A percentile compares a stretch with the other conserved stretches of the same genome.
Conservation (phyloP, 2,888 invertebrate species). For the Drosophila paranaensis region DNA sequence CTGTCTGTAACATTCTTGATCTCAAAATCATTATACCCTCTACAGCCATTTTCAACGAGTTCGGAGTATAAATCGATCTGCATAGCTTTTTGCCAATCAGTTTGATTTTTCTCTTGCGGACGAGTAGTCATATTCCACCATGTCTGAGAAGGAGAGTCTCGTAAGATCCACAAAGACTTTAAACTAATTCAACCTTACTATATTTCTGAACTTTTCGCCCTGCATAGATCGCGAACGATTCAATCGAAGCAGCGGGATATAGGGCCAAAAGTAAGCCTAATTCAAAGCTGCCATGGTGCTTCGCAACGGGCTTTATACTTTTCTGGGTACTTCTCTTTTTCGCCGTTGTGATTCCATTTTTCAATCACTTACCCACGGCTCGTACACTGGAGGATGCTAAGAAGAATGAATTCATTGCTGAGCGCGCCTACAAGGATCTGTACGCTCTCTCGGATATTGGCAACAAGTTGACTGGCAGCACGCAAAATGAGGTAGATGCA, state of each 20-base stretch:
- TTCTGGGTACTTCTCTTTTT: constrained; percentile 70
- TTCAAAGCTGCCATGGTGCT: constrained; percentile 63
- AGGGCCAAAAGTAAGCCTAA: neutral
- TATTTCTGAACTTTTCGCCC: neutral
- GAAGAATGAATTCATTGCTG: constrained; percentile 87
- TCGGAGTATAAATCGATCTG: neutral
- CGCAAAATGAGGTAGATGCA: constrained; percentile 88
- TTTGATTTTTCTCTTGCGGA: constrained; percentile 2
- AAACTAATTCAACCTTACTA: neutral
- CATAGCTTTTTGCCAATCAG: neutral
- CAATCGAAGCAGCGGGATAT: constrained; percentile 7
- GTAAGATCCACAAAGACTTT: constrained; percentile 29
- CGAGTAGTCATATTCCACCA: constrained; percentile 7
- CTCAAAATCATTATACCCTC: neutral
- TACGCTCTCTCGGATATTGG: constrained; percentile 53
- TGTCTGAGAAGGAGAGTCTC: constrained; percentile 44
- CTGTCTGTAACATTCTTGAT: neutral
- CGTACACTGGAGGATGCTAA: constrained; percentile 43
- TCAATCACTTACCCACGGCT: constrained; percentile 62
- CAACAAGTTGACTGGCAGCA: constrained; percentile 86
- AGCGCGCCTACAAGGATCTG: constrained; percentile 86
- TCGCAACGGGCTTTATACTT: constrained; percentile 55
- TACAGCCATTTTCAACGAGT: too few species aligned
- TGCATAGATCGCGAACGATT: constrained; percentile 25
- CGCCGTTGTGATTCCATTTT: constrained; percentile 59